A percentile compares a stretch with the other conserved stretches of the same genome.
Conservation (phyloP, 92 coral and sea anemone species). For the Bergia sp. region DNA sequence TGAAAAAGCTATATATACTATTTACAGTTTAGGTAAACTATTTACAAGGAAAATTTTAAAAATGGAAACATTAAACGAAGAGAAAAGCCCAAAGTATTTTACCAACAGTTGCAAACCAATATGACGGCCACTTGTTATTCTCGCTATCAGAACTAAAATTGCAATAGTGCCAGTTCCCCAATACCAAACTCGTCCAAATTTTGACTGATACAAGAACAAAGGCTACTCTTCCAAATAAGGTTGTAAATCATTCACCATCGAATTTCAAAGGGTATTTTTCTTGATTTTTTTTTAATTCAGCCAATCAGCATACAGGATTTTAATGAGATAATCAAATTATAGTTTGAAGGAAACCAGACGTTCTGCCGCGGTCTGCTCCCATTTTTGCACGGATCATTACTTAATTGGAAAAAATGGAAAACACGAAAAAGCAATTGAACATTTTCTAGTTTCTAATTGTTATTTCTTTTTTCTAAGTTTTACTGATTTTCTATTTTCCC, state of each 20-base stretch:
- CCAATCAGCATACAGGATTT: neutral
- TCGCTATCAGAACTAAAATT: neutral
- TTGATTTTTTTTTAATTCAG: neutral
- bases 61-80: too few species aligned
- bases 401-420: neutral
- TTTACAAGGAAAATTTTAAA: too few species aligned
- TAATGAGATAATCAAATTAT: neutral
- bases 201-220: neutral
- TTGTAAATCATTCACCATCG: neutral
- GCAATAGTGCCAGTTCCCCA: neutral
- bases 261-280: neutral
- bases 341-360: neutral
- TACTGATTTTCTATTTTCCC: too few species aligned
- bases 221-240: neutral
- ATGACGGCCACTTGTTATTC: too few species aligned
- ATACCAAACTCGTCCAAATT: neutral
- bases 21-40: too few species aligned
- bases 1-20: too few species aligned
- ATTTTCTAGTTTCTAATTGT: too few species aligned
- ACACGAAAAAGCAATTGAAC: too few species aligned
- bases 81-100: too few species aligned
- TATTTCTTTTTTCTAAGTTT: too few species aligned
- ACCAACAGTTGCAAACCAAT: too few species aligned
- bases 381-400: neutral
- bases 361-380: neutral